Evolutionary conservation across 30 jellyfish, hydroid and myxozoan genomes (phyloP), one percentile per base, ranked within the genome.

Genomic region (Chrysaora quinquecirrha): DNA sequence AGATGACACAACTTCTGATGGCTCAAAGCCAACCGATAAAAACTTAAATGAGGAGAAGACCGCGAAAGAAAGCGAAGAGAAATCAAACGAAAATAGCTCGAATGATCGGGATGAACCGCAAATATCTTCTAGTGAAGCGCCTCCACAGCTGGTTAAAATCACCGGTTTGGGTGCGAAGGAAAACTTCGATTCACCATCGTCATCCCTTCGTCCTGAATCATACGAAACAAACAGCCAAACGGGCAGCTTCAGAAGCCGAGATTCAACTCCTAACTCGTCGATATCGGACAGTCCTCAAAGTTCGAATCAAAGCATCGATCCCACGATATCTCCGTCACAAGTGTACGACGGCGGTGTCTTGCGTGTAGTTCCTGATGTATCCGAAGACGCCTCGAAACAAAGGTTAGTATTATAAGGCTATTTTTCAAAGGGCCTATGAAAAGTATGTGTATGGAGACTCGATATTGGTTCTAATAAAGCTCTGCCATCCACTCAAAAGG

Each of bases 251-350:
- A n/a, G n/a, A n/a, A n/a, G n/a, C n/a, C n/a, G n/a, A n/a, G 80
- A 70, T 46, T 66, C 80, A 2, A 58, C 89, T 0, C 52, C 63
- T 29, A 43, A 9, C 12, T 43, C 58, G 58, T 78, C 89, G 1
- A 76, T 77, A 46, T 70, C 75, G 0, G 89, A 78, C 12, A 78
- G 89, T 43, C 74, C 79, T 0, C 14, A 56, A 49, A 78, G 89
- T 61, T 78, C 89, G 48, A 78, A 78, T 78, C 89, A 78, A 54
- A 78, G 89, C 32, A 31, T 50, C 23, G 89, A 78, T 18, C 89
- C 64, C 33, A 68, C 64, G 43, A 63, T 63, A 12, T 78, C 89
- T 0, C 89, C 89, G 1, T 62, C 81, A 18, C 79, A 78, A 6
- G 80, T 32, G 70, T 78, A 62, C 75, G 82, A 78, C 27, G 48